Evolutionary conservation across 1,140 invertebrate species (phyloP).

Genomic region (Drosophila murphyi): DNA sequence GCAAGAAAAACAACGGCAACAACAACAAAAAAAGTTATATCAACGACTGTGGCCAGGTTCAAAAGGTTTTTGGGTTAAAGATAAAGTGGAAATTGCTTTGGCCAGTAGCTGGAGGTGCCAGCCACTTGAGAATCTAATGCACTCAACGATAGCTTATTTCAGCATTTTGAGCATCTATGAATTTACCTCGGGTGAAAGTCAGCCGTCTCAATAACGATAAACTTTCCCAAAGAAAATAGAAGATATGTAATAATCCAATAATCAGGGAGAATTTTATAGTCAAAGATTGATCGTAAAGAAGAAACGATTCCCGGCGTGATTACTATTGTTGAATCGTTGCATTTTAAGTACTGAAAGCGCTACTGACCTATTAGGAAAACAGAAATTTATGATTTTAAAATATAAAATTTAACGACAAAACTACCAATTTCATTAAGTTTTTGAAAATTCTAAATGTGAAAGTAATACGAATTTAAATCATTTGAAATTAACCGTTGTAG

Average conservation of each 20-base stretch:
- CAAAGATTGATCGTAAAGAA: background rate
- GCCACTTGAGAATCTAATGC: slow-evolving; percentile 32
- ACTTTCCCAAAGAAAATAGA: slow-evolving; percentile 17
- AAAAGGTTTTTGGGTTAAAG: slow-evolving; percentile 65
- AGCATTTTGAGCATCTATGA: slow-evolving; percentile 11
- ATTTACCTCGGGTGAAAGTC: slow-evolving; percentile 37
- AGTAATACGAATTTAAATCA: background rate
- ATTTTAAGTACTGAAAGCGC: too few species aligned
- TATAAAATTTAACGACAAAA: too few species aligned
- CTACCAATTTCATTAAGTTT: too few species aligned
- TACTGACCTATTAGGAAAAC: too few species aligned
- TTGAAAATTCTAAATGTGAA: too few species aligned
- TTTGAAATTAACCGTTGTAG: background rate
- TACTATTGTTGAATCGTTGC: too few species aligned
- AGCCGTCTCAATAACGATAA: slow-evolving; percentile 2
- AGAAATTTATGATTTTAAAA: too few species aligned
- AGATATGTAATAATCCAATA: background rate
- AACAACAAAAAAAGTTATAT: background rate
- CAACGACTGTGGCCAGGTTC: slow-evolving; percentile 27
- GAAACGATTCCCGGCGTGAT: background rate
- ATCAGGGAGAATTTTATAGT: background rate
- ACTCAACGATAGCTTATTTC: slow-evolving; percentile 12
- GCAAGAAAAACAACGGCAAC: slow-evolving; percentile 8
- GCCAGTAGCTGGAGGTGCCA: slow-evolving; percentile 33
- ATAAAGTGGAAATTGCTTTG: slow-evolving; percentile 59